Evolutionary conservation across 2,797 vertebrate genomes (phyloP).

Genomic region (Chiloscyllium punctatum): DNA sequence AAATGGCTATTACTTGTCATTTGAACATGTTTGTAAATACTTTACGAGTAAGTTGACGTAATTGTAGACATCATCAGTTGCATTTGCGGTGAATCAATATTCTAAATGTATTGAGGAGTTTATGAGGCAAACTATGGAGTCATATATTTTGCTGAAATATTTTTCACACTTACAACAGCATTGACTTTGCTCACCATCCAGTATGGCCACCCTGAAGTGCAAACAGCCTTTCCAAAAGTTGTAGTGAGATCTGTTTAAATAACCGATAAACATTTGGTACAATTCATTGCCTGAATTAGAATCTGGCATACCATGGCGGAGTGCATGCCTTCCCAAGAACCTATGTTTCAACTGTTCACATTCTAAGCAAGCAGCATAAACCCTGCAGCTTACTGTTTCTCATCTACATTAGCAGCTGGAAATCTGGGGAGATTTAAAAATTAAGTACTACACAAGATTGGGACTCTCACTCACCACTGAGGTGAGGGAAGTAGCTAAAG

Average conservation of each 20-base stretch:
- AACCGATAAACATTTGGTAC: background rate
- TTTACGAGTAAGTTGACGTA: background rate
- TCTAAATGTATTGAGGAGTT: background rate
- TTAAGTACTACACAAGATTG: background rate
- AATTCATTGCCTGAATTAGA: background rate
- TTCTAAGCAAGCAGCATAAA: background rate
- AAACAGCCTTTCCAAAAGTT: background rate
- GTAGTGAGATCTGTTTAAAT: background rate
- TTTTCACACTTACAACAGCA: background rate
- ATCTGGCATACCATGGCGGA: background rate
- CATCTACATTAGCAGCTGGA: background rate
- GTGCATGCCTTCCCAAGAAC: background rate
- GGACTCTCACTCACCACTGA: background rate
- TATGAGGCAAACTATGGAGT: background rate
- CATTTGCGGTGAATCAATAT: background rate
- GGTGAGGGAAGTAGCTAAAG: background rate
- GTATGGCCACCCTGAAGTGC: background rate
- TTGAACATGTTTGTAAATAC: background rate
- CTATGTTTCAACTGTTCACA: background rate
- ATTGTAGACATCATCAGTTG: background rate
- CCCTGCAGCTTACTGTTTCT: too few relatives aligned
- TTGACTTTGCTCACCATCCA: background rate
- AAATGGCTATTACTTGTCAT: slow-evolving; percentile 9
- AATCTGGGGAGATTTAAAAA: background rate
- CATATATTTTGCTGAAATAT: background rate